Evolutionary conservation across 2,113 vertebrate species (phyloP), one percentile per base, ranked within the genome.

Genomic region (Xenopus borealis): DNA sequence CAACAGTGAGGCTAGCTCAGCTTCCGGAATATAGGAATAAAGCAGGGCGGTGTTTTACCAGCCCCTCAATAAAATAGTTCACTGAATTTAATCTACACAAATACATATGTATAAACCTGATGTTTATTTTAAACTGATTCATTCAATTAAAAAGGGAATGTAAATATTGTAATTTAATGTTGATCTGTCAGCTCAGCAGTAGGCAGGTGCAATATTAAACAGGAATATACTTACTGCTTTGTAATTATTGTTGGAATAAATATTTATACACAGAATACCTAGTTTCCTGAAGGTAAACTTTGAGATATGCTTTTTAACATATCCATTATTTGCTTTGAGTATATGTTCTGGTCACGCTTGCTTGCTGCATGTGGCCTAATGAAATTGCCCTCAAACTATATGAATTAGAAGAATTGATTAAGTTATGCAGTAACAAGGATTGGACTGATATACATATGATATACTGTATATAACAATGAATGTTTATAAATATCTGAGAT

Each of bases 401-500:
- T 69, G n/a, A 16, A 67, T 62, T 52, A 53, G 6, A 45, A 53
- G n/a, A 40, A 40, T 27, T 30, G 47, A 55, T 57, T 40, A 52
- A 67, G 47, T 50, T 50, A 9, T 16, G 14, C 14, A 16, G 40
- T 64, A 55, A 70, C 63, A 62, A 23, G 18, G 18, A 55, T 17
- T 76, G 11, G 44, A 44, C 10, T 20, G 14, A 13, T 23, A 13
- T 23, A 10, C 11, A 11, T 46, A 66, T 66, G 23, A 50, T 50
- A n/a, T 57, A n/a, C n/a, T n/a, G n/a, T n/a, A 57, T 45, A 18
- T 27, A 69, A 27, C 67, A 64, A n/a, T 14, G 9, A 23, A 23
- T 14, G 46, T 57, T 69, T 62, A 68, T 62, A 18, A 44, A 57
- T 33, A 64, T 55, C 30, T 69, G 50, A 14, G 44, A 77, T 64